These are phyloP conservation scores for Taeniopygia guttata DNA, from an alignment of 2,797 vertebrate genomes.

Conservation along the genomic window DNA sequence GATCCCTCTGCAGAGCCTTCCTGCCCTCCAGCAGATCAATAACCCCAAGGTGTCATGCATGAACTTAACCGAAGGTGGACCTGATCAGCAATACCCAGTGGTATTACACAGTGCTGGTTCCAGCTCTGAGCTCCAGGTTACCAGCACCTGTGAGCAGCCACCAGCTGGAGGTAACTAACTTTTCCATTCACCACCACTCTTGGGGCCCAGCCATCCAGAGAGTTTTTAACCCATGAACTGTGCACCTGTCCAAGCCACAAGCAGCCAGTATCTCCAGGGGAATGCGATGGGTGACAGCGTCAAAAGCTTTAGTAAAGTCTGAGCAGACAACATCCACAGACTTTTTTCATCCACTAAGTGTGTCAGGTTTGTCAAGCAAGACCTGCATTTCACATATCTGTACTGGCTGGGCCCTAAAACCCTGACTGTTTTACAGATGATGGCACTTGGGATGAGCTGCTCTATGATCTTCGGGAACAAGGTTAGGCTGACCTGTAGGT, in stretches of 20 bases:
- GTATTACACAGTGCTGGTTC: not conserved
- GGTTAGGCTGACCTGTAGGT: not conserved
- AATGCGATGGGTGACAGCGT: fast-evolving
- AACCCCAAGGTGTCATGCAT: no score
- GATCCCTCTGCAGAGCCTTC: not conserved
- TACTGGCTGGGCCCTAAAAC: not conserved
- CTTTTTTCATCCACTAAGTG: not conserved
- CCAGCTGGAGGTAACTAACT: not conserved
- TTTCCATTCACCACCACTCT: not conserved
- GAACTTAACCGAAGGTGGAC: not conserved
- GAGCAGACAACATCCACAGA: not conserved
- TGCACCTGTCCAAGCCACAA: not conserved
- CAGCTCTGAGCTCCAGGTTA: not conserved
- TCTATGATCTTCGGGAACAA: not conserved
- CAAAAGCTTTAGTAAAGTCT: not conserved
- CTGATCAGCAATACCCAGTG: not conserved
- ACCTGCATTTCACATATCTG: not conserved
- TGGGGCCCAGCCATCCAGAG: not conserved
- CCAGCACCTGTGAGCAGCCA: fast-evolving
- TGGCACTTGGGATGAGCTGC: not conserved
- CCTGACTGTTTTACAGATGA: no score
- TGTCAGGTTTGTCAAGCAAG: not conserved
- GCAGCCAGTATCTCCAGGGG: not conserved
- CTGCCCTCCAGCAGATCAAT: not conserved
- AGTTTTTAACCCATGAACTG: not conserved